A percentile compares a stretch with the other conserved stretches of the same genome.
Evolutionary conservation across 2,888 invertebrate species (phyloP).

Genomic region (Poecilobothrus nobilitatus): DNA sequence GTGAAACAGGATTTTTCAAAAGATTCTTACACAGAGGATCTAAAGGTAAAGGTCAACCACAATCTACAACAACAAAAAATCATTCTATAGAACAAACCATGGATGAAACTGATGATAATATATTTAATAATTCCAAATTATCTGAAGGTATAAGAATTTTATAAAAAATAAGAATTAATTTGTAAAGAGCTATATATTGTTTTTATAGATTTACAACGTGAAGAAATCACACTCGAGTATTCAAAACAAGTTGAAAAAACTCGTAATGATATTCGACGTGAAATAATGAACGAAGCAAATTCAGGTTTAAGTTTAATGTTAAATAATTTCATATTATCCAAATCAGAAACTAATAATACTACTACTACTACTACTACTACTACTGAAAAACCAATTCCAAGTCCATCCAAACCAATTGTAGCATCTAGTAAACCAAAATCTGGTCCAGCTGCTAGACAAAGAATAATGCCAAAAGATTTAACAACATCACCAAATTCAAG

Average conservation of each 20-base stretch:
- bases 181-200: slow-evolving; percentile 18
- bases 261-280: slow-evolving; percentile 42
- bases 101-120: not conserved
- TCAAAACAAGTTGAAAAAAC: slow-evolving; percentile 36
- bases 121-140: not conserved
- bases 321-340: slow-evolving; percentile 29
- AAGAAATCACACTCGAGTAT: slow-evolving; percentile 26
- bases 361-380: not conserved
- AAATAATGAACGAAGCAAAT: slow-evolving; percentile 48
- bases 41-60: slow-evolving; percentile 57
- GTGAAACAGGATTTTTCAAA: slow-evolving; percentile 56
- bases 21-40: slow-evolving; percentile 60
- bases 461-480: slow-evolving; percentile 51
- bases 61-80: slow-evolving; percentile 31
- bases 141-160: not conserved
- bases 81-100: not conserved
- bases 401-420: slow-evolving; percentile 35
- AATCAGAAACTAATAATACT: not conserved
- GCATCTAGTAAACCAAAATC: slow-evolving; percentile 44
- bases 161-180: not conserved
- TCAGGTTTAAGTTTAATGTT: slow-evolving; percentile 41
- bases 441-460: slow-evolving; percentile 49
- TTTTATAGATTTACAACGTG: slow-evolving; percentile 24
- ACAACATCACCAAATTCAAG: slow-evolving; percentile 29
- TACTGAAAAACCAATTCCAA: not conserved